Percentiles rank a stretch among this genome's conserved stretches.
Conservation (phyloP, 2,797 vertebrate genomes). For the Buceros bicornis region DNA sequence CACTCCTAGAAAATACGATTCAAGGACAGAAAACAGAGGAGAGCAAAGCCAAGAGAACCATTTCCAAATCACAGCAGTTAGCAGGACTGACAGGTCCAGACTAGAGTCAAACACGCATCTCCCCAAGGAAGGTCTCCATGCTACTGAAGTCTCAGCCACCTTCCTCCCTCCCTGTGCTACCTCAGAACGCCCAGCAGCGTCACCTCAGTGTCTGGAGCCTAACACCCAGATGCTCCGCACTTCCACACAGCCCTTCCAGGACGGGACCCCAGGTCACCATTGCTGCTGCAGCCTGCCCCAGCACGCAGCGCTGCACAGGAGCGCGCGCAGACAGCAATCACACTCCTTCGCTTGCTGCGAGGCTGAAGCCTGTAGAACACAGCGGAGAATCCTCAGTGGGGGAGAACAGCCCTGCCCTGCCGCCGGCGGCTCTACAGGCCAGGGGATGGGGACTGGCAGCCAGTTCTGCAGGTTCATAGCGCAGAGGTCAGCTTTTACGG, state of each 20-base stretch:
- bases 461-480: neutral
- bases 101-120: neutral
- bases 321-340: too few relatives aligned
- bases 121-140: neutral
- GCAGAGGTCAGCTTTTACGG: neutral
- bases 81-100: neutral
- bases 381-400: neutral
- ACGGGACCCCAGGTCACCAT: neutral
- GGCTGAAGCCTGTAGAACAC: neutral
- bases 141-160: neutral
- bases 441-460: neutral
- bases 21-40: neutral
- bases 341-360: fast-evolving
- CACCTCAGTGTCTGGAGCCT: neutral
- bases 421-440: neutral
- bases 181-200: neutral
- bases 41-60: neutral
- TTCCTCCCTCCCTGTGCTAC: neutral
- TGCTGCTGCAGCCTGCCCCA: too few relatives aligned
- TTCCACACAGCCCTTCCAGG: neutral
- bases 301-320: neutral
- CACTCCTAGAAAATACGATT: neutral
- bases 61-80: neutral
- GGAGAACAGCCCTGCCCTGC: neutral
- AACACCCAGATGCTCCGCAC: fast-evolving